Evolutionary conservation across 1,140 invertebrate species (phyloP).

Genomic region (Drosophila willistoni): DNA sequence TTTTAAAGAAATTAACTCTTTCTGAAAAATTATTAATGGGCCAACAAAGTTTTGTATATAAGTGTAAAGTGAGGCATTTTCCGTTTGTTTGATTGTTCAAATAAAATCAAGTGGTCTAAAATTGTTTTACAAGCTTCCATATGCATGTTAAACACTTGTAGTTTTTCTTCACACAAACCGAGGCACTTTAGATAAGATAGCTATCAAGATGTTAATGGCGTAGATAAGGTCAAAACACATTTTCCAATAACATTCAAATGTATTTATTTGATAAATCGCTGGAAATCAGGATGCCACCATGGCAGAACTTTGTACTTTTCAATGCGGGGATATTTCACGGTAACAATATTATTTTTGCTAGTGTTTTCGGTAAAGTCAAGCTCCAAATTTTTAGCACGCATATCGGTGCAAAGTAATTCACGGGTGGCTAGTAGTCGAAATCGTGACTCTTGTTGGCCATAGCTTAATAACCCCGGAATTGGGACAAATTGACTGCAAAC

Average conservation of each 20-base stretch:
- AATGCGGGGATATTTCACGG: slow-evolving; percentile 66
- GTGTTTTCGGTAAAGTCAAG: slow-evolving; percentile 62
- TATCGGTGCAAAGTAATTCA: slow-evolving; percentile 68
- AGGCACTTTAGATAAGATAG: slow-evolving; percentile 18
- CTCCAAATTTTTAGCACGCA: slow-evolving; percentile 69
- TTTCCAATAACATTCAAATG: neutral
- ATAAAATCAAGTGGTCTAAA: slow-evolving; percentile 32
- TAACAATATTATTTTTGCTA: slow-evolving; percentile 40
- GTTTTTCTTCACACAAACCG: neutral
- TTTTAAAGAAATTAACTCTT: too few relatives aligned
- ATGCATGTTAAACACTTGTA: slow-evolving; percentile 33
- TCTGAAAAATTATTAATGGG: too few relatives aligned
- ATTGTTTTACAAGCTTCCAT: slow-evolving; percentile 28
- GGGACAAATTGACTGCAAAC: slow-evolving; percentile 59
- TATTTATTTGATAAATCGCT: slow-evolving; percentile 64
- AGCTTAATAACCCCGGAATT: slow-evolving; percentile 52
- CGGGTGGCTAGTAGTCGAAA: slow-evolving; percentile 52
- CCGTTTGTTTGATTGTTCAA: slow-evolving; percentile 31
- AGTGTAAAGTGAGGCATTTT: neutral
- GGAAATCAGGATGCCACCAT: slow-evolving; percentile 78
- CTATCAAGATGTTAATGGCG: neutral
- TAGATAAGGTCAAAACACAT: neutral
- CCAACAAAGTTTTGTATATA: neutral
- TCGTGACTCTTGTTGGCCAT: slow-evolving; percentile 42
- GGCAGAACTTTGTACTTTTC: slow-evolving; percentile 65